Evolutionary conservation across 2,888 invertebrate species (phyloP).

Genomic region (Uropetala carovei): DNA sequence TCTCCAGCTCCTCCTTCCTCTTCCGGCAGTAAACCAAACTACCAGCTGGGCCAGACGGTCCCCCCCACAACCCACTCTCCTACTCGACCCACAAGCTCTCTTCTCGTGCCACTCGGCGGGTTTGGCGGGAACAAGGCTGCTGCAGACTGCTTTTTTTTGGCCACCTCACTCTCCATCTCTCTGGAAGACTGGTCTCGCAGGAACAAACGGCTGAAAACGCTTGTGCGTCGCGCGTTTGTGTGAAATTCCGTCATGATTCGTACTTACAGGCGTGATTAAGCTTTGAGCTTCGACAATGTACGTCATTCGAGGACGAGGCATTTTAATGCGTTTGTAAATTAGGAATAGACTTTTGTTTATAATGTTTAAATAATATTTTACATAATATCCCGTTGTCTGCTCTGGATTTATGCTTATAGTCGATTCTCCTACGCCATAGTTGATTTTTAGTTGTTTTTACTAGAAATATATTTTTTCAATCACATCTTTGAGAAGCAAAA

Average conservation of each 20-base stretch:
- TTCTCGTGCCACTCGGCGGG: slow-evolving; percentile 46
- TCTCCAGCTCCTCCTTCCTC: slow-evolving; percentile 26
- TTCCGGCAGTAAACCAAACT: slow-evolving; percentile 43
- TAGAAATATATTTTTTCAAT: too few species aligned
- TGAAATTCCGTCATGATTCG: background rate
- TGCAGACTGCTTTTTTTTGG: slow-evolving; percentile 32
- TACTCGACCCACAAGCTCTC: background rate
- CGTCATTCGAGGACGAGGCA: too few species aligned
- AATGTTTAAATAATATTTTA: too few species aligned
- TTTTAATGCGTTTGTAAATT: too few species aligned
- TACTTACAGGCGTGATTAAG: too few species aligned
- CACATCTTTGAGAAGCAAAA: too few species aligned
- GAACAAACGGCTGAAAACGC: background rate
- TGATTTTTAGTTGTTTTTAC: too few species aligned
- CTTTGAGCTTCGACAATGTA: too few species aligned
- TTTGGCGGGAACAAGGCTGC: slow-evolving; percentile 32
- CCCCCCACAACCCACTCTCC: background rate
- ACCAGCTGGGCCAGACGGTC: slow-evolving; percentile 48
- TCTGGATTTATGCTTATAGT: too few species aligned
- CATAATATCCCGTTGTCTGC: too few species aligned
- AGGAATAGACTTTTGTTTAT: too few species aligned
- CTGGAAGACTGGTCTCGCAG: slow-evolving; percentile 20
- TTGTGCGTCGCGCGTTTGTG: background rate
- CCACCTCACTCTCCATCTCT: slow-evolving; percentile 14
- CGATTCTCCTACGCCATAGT: too few species aligned